Evolutionary conservation across 1,140 invertebrate species (phyloP).

Genomic region (Oscheius sp.): DNA sequence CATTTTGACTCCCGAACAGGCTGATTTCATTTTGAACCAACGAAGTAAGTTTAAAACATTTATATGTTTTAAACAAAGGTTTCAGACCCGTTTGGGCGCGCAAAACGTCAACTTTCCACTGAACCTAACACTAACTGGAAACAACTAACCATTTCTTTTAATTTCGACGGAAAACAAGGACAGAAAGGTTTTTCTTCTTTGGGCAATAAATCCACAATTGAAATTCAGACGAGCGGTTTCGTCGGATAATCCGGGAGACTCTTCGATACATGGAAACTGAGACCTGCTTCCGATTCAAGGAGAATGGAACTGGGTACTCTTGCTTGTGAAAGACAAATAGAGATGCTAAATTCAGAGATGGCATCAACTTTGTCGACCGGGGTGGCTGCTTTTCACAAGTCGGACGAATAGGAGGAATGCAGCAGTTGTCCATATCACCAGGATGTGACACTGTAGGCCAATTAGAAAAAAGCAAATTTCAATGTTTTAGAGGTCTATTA

Average conservation of each 20-base stretch:
- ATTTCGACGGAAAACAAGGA: conserved; percentile 41
- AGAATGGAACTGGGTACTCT: conserved; percentile 48
- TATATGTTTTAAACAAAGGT: neutral
- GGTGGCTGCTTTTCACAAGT: conserved; percentile 59
- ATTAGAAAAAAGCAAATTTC: neutral
- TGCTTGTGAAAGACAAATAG: no score
- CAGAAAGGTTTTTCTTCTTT: conserved; percentile 16
- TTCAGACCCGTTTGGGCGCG: conserved; percentile 19
- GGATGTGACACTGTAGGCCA: conserved; percentile 52
- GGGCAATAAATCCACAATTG: no score
- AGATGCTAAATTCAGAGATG: no score
- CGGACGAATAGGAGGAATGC: conserved; percentile 50
- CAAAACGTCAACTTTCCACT: conserved; percentile 50
- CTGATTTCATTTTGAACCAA: conserved; percentile 47
- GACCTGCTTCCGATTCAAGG: conserved; percentile 53
- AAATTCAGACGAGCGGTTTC: conserved; percentile 48
- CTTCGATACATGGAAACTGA: conserved; percentile 49
- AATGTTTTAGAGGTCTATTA: conserved; percentile 56
- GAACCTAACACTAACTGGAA: conserved; percentile 46
- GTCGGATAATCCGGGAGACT: conserved; percentile 45
- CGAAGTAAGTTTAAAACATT: neutral
- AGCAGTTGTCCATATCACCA: conserved; percentile 57
- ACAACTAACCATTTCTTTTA: conserved; percentile 44
- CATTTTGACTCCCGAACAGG: conserved; percentile 50
- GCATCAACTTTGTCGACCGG: conserved; percentile 41